Percentiles rank a stretch among this genome's conserved stretches.
Conservation (phyloP, 35 echinoderm and acorn worm genomes). For the Lytechinus pictus region DNA sequence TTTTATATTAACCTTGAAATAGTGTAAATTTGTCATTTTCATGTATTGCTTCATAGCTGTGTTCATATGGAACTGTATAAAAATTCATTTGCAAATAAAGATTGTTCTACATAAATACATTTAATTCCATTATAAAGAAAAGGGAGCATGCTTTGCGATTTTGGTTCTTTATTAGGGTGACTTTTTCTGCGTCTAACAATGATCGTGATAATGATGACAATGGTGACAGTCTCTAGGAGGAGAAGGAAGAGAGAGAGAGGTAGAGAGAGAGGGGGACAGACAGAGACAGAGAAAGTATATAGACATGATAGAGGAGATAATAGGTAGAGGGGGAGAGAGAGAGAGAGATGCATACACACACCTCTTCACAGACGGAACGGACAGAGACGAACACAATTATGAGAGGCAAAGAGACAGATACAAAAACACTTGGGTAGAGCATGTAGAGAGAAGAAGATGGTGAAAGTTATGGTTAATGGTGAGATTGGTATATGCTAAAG, state of each 20-base stretch:
- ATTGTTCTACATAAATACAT: conserved; percentile 42
- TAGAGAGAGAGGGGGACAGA: background rate
- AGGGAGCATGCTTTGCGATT: background rate
- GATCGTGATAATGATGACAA: background rate
- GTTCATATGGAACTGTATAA: conserved; percentile 15
- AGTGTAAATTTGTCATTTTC: background rate
- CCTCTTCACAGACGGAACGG: too few relatives aligned
- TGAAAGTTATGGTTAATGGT: too few relatives aligned
- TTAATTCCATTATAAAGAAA: conserved; percentile 30
- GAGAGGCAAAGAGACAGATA: too few relatives aligned
- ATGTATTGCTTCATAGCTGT: conserved; percentile 16
- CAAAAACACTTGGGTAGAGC: too few relatives aligned
- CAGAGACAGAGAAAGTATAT: background rate
- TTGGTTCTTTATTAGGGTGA: background rate
- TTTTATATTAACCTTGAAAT: background rate
- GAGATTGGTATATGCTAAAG: too few relatives aligned
- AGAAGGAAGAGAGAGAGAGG: background rate
- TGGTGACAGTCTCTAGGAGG: background rate
- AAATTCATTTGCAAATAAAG: conserved; percentile 28
- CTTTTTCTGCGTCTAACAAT: too few relatives aligned
- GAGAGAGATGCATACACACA: too few relatives aligned
- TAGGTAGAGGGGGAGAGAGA: too few relatives aligned
- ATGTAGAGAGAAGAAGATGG: too few relatives aligned
- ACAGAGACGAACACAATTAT: too few relatives aligned
- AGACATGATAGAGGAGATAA: too few relatives aligned